Base-by-base conservation (phyloP, 2,888 invertebrate genomes). In the Apamea anceps region DNA sequence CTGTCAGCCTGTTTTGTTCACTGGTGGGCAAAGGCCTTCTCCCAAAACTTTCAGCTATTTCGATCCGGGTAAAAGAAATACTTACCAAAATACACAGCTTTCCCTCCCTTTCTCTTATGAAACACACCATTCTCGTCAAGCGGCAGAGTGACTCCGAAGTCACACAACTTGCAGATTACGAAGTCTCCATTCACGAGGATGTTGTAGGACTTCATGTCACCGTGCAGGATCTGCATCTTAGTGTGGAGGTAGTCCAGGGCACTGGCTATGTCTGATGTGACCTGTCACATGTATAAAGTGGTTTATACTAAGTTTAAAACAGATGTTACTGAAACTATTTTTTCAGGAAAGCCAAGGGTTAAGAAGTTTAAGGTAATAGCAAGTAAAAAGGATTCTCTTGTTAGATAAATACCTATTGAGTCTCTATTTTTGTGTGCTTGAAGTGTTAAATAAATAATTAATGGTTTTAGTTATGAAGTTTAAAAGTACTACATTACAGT, bases 181-280 rank as follows among this genome's bases (percentile, higher is more conserved):
- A 98, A 98, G 91, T 98, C 97, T 21, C 98, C 98, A 85, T 98
- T 98, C 1, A 99, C 97, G 1, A 99, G 96, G 66, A 99, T 96
- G 92, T 99, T 99, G 91, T 97, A 98, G 0, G 99, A 99, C 94
- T 99, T 99, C 63, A 99, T 96, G 93, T 99, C 99, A 51, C 98
- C 98, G 84, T 99, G 99, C 15, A 99, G 94, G 66, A 99, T 95
- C 75, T 97, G 97, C 75, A 97, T 98, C 84, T 97, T 97, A 2
- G 97, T 97, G 92, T 99, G 99, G 4, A 99, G 95, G 94, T 99
- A 99, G 91, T 98, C 97, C 1, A 99, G 93, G 0, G 98, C 99
- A 91, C 97, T 97, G 0, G 98, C 97, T 75, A 98, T 96, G 92
- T 98, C 98, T 67, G 94, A 91, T 7, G 97, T 97, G 81, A 98